Evolutionary conservation across 37 sponge, comb jelly and placozoan genomes (phyloP).

Genomic region (Halisarca cf. caerulea): DNA sequence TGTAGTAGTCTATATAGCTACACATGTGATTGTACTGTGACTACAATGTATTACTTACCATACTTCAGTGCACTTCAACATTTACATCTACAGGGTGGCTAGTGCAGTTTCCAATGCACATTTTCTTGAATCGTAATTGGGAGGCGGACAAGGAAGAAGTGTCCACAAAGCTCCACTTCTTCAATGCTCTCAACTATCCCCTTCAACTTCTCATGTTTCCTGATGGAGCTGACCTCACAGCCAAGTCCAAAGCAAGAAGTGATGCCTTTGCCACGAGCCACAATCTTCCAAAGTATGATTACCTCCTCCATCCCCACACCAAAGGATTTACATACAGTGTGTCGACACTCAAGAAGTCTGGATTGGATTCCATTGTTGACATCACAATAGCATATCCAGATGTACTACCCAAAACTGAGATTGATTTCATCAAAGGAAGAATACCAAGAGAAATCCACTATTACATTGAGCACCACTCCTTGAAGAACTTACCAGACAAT

Average conservation of each 20-base stretch:
- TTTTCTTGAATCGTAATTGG: conserved; percentile 76
- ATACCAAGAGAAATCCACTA: conserved; percentile 74
- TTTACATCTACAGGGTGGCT: conserved; percentile 59
- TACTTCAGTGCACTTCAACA: no score
- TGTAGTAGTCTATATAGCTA: background rate
- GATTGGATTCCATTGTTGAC: conserved; percentile 79
- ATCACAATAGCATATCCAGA: conserved; percentile 84
- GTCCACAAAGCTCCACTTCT: conserved; percentile 54
- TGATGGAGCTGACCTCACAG: conserved; percentile 73
- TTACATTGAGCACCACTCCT: conserved; percentile 46
- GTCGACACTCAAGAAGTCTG: conserved; percentile 47
- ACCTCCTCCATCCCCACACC: conserved; percentile 76
- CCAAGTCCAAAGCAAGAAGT: conserved; percentile 47
- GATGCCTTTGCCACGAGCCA: conserved; percentile 70
- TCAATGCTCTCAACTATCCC: conserved; percentile 55
- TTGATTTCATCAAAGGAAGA: conserved; percentile 40
- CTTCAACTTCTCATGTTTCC: conserved; percentile 82
- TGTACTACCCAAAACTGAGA: conserved; percentile 60
- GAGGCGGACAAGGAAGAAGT: conserved; percentile 64
- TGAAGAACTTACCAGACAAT: conserved; percentile 45
- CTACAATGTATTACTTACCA: no score
- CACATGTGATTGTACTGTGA: no score
- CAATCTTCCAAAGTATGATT: conserved; percentile 65
- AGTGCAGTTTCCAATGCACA: conserved; percentile 44
- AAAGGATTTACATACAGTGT: conserved; percentile 70